These are phyloP conservation scores for Pseudomyrmex sp. DNA, from an alignment of 1,140 invertebrate species.

Conservation along the genomic window DNA sequence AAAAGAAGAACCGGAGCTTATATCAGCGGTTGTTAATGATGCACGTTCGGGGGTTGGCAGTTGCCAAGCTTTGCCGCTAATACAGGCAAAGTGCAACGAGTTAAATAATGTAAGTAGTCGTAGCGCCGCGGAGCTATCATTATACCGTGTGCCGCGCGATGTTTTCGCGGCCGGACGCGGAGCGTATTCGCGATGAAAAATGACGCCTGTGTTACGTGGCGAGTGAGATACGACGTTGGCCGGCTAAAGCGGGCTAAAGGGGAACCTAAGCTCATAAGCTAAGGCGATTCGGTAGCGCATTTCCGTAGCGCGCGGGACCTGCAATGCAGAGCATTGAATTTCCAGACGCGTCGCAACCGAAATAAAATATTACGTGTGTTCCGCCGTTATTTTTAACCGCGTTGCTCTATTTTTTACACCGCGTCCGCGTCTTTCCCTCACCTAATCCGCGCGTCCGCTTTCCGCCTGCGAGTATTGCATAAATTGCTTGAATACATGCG, in stretches of 20 bases:
- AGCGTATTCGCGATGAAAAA: constrained; percentile 63
- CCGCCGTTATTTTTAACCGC: constrained; percentile 29
- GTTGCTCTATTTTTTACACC: not conserved
- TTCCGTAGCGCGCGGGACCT: constrained; percentile 27
- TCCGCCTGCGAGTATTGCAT: too few relatives aligned
- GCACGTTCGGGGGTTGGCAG: not conserved
- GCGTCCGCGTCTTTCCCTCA: not conserved
- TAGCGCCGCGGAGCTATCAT: constrained; percentile 49
- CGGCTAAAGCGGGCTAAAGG: constrained; percentile 44
- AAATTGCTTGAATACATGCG: too few relatives aligned
- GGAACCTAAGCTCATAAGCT: constrained; percentile 53
- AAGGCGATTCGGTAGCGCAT: constrained; percentile 54
- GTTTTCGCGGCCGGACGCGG: constrained; percentile 31
- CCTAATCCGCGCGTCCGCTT: not conserved
- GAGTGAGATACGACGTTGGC: constrained; percentile 66
- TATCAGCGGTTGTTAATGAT: constrained; percentile 4
- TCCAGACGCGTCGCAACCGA: constrained; percentile 24
- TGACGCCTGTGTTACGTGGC: constrained; percentile 41
- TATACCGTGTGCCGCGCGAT: constrained; percentile 43
- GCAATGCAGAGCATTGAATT: constrained; percentile 71
- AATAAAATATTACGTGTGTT: constrained; percentile 37
- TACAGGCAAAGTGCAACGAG: constrained; percentile 24
- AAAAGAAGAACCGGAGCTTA: too few relatives aligned
- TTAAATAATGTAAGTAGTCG: constrained; percentile 52
- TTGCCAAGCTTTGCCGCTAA: constrained; percentile 26